A percentile compares a stretch with the other conserved stretches of the same genome.
Evolutionary conservation across 2,888 invertebrate genomes (phyloP).

Genomic region (Caenorhabditis virilis): DNA sequence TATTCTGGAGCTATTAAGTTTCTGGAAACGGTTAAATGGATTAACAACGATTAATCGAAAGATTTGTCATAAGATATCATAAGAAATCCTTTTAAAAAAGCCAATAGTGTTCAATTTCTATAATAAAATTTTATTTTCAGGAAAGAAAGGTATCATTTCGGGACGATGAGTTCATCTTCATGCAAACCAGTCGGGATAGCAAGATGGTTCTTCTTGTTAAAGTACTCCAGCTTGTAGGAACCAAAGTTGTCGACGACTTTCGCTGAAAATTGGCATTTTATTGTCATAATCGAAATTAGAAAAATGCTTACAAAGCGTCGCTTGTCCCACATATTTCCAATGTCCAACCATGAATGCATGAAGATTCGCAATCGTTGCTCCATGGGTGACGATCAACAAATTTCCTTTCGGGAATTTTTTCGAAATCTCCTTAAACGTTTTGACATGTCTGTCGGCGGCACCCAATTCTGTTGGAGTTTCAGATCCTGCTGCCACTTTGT

Average conservation of each 20-base stretch:
- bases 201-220: slow-evolving; percentile 33
- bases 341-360: slow-evolving; percentile 52
- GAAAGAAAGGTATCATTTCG: slow-evolving; percentile 2
- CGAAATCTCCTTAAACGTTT: slow-evolving; percentile 47
- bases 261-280: slow-evolving; percentile 11
- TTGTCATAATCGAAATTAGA: neutral
- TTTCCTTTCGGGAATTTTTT: slow-evolving; percentile 50
- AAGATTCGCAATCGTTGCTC: slow-evolving; percentile 60
- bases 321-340: slow-evolving; percentile 61
- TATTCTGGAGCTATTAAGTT: no score
- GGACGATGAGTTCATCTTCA: slow-evolving; percentile 20
- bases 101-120: neutral
- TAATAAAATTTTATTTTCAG: neutral
- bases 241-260: slow-evolving; percentile 35
- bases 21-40: no score
- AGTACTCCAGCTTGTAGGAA: slow-evolving; percentile 28
- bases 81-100: neutral
- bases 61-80: no score
- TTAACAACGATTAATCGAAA: no score
- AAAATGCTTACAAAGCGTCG: slow-evolving; percentile 46
- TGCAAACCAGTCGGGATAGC: slow-evolving; percentile 21
- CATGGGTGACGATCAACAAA: slow-evolving; percentile 62
- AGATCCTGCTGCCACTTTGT: slow-evolving; percentile 38
- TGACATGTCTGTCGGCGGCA: slow-evolving; percentile 41
- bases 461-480: slow-evolving; percentile 50